phyloP scores from a whole-genome alignment of 2,113 vertebrate species.

The Neotragus pygmaeus region DNA sequence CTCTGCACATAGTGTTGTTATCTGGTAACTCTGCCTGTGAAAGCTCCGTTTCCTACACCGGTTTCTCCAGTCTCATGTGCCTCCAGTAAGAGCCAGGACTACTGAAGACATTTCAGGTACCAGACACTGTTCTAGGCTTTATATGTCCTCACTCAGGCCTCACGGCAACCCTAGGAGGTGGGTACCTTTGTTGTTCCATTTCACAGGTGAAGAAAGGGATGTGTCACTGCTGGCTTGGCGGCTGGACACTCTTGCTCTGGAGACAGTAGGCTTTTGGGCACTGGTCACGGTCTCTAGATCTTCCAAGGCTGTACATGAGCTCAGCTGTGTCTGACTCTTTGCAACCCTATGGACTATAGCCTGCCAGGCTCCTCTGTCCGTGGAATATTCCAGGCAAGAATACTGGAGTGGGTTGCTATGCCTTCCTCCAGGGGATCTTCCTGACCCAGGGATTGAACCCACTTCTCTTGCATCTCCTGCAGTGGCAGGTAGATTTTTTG shows the following conservation, averaged over 20 bases:
- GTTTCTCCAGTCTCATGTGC: background rate
- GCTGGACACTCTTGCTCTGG: background rate
- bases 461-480: background rate
- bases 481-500: background rate
- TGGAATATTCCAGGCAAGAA: background rate
- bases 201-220: background rate
- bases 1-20: accelerated
- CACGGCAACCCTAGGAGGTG: accelerated
- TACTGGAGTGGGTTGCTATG: background rate
- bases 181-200: background rate
- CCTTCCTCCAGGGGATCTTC: background rate
- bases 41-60: background rate
- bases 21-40: background rate
- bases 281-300: background rate
- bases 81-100: background rate
- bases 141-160: accelerated
- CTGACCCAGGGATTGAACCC: background rate
- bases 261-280: background rate
- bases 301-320: background rate
- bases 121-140: background rate
- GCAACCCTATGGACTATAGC: background rate
- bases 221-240: background rate
- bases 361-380: background rate
- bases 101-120: background rate
- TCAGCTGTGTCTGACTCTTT: background rate